Percentiles rank a stretch among this genome's conserved stretches.
Evolutionary conservation across 1,140 invertebrate genomes (phyloP).

Genomic region (Saccostrea cuccullata): DNA sequence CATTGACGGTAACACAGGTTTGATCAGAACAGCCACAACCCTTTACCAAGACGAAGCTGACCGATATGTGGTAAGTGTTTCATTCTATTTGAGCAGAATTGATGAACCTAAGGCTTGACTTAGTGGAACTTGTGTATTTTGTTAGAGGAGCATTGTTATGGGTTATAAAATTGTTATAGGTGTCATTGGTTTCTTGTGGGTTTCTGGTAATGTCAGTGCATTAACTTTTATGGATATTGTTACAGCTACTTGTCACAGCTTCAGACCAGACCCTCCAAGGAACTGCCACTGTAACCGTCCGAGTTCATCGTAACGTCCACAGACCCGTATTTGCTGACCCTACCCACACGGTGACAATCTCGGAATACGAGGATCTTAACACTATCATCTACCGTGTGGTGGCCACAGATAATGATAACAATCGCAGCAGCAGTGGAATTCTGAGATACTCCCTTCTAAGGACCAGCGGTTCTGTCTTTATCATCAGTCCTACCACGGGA

Average conservation of each 20-base stretch:
- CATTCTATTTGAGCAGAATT: not conserved
- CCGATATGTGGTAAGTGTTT: constrained; percentile 55
- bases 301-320: constrained; percentile 86
- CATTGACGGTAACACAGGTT: constrained; percentile 54
- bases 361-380: constrained; percentile 49
- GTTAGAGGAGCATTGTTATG: too few relatives aligned
- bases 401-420: constrained; percentile 60
- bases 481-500: constrained; percentile 59
- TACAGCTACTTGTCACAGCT: not conserved
- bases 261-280: not conserved
- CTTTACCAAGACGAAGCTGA: constrained; percentile 51
- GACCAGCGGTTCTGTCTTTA: constrained; percentile 49
- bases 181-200: too few relatives aligned
- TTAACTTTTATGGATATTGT: not conserved
- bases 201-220: not conserved
- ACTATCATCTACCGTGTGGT: constrained; percentile 46
- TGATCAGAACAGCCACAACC: constrained; percentile 47
- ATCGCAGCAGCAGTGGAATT: constrained; percentile 56
- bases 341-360: constrained; percentile 52
- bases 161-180: too few relatives aligned
- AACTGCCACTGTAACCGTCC: constrained; percentile 57
- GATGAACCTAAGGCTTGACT: too few relatives aligned
- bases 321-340: constrained; percentile 82
- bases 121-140: too few relatives aligned
- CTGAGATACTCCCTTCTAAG: constrained; percentile 56